A percentile compares a stretch with the other conserved stretches of the same genome.
Evolutionary conservation across 92 coral and sea anemone genomes (phyloP).

Genomic region (Epizoanthus rinbou): DNA sequence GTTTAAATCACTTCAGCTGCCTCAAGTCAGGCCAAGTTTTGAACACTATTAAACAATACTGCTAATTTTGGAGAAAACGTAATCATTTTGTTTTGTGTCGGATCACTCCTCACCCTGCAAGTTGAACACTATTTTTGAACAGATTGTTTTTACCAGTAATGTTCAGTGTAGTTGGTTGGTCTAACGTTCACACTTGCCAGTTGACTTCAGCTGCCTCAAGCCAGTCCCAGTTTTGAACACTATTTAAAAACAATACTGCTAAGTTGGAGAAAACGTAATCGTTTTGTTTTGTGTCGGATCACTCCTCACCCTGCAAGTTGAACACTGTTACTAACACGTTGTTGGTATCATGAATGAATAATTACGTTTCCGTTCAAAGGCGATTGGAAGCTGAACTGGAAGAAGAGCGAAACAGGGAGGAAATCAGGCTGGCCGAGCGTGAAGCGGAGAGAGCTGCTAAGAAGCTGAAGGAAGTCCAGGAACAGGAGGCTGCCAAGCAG

Average conservation of each 20-base stretch:
- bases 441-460: constrained; percentile 91
- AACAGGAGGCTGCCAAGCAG: constrained; percentile 82
- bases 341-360: too few relatives aligned
- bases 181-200: too few relatives aligned
- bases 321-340: not conserved
- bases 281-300: not conserved
- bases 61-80: not conserved
- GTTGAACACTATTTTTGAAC: too few relatives aligned
- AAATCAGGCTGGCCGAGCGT: constrained; percentile 90
- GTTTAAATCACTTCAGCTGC: too few relatives aligned
- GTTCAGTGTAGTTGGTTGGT: too few relatives aligned
- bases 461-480: constrained; percentile 67
- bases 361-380: constrained; percentile 40
- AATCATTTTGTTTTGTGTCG: not conserved
- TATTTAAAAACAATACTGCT: too few relatives aligned
- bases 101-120: not conserved
- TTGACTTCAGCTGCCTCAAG: too few relatives aligned
- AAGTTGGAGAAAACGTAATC: not conserved
- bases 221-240: too few relatives aligned
- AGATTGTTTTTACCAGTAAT: too few relatives aligned
- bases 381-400: constrained; percentile 92
- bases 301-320: not conserved
- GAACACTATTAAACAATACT: too few relatives aligned
- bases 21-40: too few relatives aligned
- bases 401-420: constrained; percentile 89